These are phyloP conservation scores for Deilephila elpenor DNA, from an alignment of 2,888 invertebrate species.

Conservation along the genomic window DNA sequence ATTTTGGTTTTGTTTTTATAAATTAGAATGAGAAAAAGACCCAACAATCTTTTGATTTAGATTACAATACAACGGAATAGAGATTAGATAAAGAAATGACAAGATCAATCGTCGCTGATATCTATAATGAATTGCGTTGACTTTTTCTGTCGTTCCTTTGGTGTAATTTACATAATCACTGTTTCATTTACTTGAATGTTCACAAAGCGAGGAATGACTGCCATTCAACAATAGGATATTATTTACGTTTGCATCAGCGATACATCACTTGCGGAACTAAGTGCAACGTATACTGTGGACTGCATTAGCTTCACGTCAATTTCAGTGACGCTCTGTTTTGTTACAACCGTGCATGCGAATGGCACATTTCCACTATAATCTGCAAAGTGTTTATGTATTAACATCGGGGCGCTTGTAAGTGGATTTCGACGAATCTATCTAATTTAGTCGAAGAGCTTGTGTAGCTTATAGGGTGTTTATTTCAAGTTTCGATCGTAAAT, in stretches of 20 bases:
- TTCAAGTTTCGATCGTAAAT: slow-evolving; percentile 1
- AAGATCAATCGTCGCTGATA: neutral
- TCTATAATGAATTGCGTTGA: slow-evolving; percentile 1
- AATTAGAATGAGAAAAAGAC: too few species aligned
- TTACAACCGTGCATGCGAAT: slow-evolving; percentile 13
- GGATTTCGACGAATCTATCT: slow-evolving; percentile 13
- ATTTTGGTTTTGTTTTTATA: too few species aligned
- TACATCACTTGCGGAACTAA: slow-evolving; percentile 50
- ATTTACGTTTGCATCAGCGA: slow-evolving; percentile 36
- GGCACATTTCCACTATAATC: slow-evolving; percentile 24
- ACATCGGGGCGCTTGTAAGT: neutral
- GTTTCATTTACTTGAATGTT: slow-evolving; percentile 41
- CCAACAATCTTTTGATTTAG: too few species aligned
- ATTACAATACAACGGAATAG: too few species aligned
- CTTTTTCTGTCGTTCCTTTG: neutral
- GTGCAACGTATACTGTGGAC: slow-evolving; percentile 28
- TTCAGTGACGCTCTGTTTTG: slow-evolving; percentile 2
- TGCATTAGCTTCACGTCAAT: neutral
- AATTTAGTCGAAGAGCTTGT: slow-evolving; percentile 15
- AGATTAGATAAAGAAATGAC: neutral
- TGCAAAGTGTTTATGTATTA: slow-evolving; percentile 22
- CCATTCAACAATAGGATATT: slow-evolving; percentile 32
- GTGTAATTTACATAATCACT: slow-evolving; percentile 10
- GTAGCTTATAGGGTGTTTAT: slow-evolving; percentile 10
- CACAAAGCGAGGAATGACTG: slow-evolving; percentile 51